Evolutionary conservation across 2,888 invertebrate genomes (phyloP).

Genomic region (Lomographa bimaculata): DNA sequence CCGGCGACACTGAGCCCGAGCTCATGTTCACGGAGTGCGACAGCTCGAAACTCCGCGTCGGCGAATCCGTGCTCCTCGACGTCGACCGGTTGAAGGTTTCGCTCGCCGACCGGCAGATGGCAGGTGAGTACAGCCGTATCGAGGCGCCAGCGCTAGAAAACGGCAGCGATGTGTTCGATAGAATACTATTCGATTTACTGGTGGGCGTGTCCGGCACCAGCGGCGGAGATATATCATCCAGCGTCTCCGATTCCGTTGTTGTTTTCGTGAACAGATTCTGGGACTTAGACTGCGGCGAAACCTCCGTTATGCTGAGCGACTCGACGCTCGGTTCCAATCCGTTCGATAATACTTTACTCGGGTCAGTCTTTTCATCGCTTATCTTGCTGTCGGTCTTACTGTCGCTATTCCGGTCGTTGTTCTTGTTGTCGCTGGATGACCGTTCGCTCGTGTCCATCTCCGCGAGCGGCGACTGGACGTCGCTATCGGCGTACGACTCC

Average conservation of each 20-base stretch:
- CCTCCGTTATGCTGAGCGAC: constrained; percentile 56
- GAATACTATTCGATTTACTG: constrained; percentile 27
- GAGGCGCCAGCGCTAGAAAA: constrained; percentile 47
- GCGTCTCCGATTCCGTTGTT: constrained; percentile 38
- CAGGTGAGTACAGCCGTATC: constrained; percentile 64
- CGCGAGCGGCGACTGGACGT: constrained; percentile 16
- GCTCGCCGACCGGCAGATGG: constrained; percentile 75
- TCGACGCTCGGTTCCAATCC: constrained; percentile 46
- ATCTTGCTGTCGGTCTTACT: constrained; percentile 30
- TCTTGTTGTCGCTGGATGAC: constrained; percentile 37
- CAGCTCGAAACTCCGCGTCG: constrained; percentile 52
- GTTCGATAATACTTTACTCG: constrained; percentile 35
- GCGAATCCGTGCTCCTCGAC: constrained; percentile 50
- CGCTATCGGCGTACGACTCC: constrained; percentile 23
- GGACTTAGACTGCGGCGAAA: constrained; percentile 46
- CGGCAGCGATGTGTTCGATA: constrained; percentile 33
- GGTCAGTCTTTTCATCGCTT: constrained; percentile 25
- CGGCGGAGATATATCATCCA: constrained; percentile 58
- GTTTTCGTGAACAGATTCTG: constrained; percentile 40
- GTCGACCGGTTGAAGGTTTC: constrained; percentile 63
- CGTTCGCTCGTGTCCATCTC: constrained; percentile 47
- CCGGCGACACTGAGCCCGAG: constrained; percentile 56
- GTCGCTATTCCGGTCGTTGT: constrained; percentile 29
- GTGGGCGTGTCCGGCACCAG: constrained; percentile 53
- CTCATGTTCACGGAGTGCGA: constrained; percentile 50